Conservation (phyloP, 2,888 invertebrate species). For the Acleris cristana region DNA sequence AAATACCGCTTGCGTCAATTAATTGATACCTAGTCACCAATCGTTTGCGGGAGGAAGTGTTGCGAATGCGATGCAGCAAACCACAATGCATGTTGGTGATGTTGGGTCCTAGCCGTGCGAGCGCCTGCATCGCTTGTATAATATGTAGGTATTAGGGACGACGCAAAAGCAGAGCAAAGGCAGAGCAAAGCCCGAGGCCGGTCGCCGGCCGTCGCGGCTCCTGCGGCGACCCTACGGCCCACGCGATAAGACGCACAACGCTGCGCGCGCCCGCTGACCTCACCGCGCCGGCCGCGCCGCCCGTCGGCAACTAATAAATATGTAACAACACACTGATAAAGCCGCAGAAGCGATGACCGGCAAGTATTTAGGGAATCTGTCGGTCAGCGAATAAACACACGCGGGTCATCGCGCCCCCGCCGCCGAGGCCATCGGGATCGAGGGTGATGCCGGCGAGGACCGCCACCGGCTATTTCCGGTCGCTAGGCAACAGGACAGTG, state of each 20-base stretch:
- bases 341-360: slow-evolving; percentile 79
- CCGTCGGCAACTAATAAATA: slow-evolving; percentile 80
- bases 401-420: slow-evolving; percentile 61
- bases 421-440: slow-evolving; percentile 53
- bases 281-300: slow-evolving; percentile 71
- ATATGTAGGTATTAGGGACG: slow-evolving; percentile 56
- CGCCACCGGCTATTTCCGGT: slow-evolving; percentile 62
- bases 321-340: slow-evolving; percentile 83
- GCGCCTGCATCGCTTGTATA: background rate
- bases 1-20: slow-evolving; percentile 10
- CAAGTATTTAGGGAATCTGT: slow-evolving; percentile 76
- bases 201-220: slow-evolving; percentile 37
- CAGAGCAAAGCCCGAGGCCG: slow-evolving; percentile 64
- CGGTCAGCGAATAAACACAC: slow-evolving; percentile 68
- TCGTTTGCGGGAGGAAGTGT: slow-evolving; percentile 15
- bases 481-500: slow-evolving; percentile 47
- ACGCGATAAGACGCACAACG: slow-evolving; percentile 77
- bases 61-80: slow-evolving; percentile 19
- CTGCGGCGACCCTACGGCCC: slow-evolving; percentile 71
- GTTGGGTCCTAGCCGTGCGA: background rate
- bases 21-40: background rate
- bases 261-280: slow-evolving; percentile 75
- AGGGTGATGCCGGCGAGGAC: slow-evolving; percentile 52
- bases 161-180: slow-evolving; percentile 77
- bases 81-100: slow-evolving; percentile 10